Conservation (phyloP, 2,113 vertebrate species). For the Pandion haliaetus region DNA sequence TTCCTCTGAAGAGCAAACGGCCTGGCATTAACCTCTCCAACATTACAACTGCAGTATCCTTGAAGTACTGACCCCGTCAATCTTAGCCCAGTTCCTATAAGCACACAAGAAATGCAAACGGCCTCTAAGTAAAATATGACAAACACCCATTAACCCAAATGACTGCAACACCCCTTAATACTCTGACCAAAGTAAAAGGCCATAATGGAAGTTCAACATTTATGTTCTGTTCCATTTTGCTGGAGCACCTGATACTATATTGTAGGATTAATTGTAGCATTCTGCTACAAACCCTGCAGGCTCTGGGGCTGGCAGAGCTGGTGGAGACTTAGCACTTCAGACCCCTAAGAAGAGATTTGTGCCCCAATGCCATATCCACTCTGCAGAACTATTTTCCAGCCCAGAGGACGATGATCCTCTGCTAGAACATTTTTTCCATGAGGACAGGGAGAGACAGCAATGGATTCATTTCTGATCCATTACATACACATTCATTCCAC, state of each 20-base stretch:
- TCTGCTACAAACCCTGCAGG: neutral
- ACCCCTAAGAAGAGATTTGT: neutral
- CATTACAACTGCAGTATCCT: neutral
- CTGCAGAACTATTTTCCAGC: neutral
- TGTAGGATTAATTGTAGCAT: neutral
- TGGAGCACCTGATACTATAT: neutral
- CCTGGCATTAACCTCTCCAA: neutral
- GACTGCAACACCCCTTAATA: neutral
- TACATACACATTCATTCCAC: neutral
- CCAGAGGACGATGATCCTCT: neutral
- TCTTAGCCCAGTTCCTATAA: neutral
- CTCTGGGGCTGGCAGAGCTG: neutral
- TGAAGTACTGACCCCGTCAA: neutral
- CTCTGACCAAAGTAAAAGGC: neutral
- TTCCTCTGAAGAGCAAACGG: neutral
- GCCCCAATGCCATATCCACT: neutral
- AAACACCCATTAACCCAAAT: neutral
- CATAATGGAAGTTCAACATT: neutral
- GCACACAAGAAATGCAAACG: neutral
- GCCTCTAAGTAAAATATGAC: neutral
- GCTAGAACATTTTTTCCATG: neutral
- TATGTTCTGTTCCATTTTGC: neutral
- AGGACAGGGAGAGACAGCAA: neutral
- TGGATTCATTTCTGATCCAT: neutral
- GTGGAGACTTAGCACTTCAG: neutral